Conservation (phyloP, 35 echinoderm and acorn worm genomes). For the Ophioderma brevispina region DNA sequence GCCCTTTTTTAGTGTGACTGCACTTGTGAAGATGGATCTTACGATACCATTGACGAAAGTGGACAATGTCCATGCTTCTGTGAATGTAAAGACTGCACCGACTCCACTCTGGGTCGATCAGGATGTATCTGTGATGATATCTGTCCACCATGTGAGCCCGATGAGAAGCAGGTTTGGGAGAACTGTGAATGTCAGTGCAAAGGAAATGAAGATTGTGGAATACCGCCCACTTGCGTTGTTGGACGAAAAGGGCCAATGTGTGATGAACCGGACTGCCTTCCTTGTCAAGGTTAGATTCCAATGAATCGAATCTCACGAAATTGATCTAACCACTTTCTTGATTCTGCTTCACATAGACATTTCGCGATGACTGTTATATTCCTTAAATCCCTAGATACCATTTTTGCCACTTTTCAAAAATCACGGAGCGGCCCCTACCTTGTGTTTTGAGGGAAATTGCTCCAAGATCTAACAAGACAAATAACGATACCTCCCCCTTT, state of each 20-base stretch:
- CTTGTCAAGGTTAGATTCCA: neutral
- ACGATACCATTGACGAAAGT: neutral
- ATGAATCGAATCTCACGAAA: too few relatives aligned
- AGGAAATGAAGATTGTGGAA: constrained; percentile 5
- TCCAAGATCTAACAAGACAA: too few relatives aligned
- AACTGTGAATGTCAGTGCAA: constrained; percentile 25
- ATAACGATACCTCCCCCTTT: too few relatives aligned
- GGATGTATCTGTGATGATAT: constrained; percentile 28
- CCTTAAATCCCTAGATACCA: too few relatives aligned
- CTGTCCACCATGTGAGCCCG: constrained; percentile 13
- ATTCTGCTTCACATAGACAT: too few relatives aligned
- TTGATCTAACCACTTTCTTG: too few relatives aligned
- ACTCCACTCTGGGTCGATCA: neutral
- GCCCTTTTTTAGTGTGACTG: neutral
- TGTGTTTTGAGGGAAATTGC: too few relatives aligned
- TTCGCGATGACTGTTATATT: too few relatives aligned
- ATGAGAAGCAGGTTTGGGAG: neutral
- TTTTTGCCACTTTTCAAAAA: too few relatives aligned
- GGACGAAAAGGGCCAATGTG: neutral
- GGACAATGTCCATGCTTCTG: constrained; percentile 7
- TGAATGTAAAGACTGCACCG: neutral
- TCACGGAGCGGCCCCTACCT: too few relatives aligned
- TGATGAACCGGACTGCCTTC: constrained; percentile 24
- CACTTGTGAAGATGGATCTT: constrained; percentile 10
- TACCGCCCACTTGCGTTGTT: neutral